Evolutionary conservation across 2,888 invertebrate species (phyloP).

Genomic region (Amphipyra berbera): DNA sequence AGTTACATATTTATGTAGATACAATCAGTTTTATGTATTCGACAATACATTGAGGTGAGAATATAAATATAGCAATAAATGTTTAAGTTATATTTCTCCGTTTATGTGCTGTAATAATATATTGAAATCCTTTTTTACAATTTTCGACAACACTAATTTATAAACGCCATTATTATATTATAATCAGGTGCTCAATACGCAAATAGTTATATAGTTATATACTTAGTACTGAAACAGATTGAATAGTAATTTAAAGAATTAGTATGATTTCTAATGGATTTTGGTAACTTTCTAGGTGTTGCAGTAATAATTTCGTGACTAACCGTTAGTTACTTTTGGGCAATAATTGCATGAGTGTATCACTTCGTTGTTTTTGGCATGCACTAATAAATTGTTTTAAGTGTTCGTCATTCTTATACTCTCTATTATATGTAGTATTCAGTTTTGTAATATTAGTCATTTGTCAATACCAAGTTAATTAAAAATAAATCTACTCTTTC

Average conservation of each 20-base stretch:
- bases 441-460: not conserved
- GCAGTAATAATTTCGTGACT: constrained; percentile 52
- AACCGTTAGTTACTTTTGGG: constrained; percentile 47
- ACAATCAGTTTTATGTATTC: constrained; percentile 48
- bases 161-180: constrained; percentile 35
- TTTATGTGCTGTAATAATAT: constrained; percentile 41
- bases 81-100: constrained; percentile 37
- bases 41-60: constrained; percentile 51
- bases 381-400: constrained; percentile 51
- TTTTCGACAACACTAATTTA: constrained; percentile 37
- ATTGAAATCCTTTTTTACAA: constrained; percentile 34
- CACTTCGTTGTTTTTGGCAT: constrained; percentile 51
- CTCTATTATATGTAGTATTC: constrained; percentile 19
- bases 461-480: constrained; percentile 36
- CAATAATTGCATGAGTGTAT: constrained; percentile 57
- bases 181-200: constrained; percentile 59
- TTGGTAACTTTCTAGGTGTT: constrained; percentile 36
- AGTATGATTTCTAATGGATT: constrained; percentile 40
- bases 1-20: constrained; percentile 48
- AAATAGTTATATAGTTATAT: constrained; percentile 50
- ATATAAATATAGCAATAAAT: constrained; percentile 49
- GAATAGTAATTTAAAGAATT: constrained; percentile 34
- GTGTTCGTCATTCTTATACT: constrained; percentile 38
- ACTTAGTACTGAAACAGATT: constrained; percentile 41
- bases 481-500: constrained; percentile 1